These are phyloP conservation scores for Anthopleura xanthogrammica DNA, from an alignment of 92 coral and sea anemone species.

Conservation along the genomic window DNA sequence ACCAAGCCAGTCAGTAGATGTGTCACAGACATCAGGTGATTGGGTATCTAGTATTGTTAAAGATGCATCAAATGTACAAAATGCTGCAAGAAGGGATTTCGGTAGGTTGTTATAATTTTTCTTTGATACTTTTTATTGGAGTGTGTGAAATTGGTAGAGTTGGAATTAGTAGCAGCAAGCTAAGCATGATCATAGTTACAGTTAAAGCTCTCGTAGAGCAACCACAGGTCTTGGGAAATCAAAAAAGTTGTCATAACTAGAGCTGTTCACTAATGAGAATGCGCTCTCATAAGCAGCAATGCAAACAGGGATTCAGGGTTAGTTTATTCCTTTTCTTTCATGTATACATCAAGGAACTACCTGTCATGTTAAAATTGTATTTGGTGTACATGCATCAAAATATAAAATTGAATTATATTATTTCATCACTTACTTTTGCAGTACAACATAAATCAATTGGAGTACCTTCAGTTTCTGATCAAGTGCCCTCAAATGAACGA, in stretches of 20 bases:
- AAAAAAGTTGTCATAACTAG: no score
- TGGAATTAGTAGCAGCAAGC: not conserved
- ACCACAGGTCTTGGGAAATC: no score
- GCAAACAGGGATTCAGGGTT: no score
- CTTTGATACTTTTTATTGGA: not conserved
- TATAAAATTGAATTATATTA: not conserved
- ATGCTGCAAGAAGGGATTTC: not conserved
- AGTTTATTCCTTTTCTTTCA: no score
- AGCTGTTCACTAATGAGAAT: no score
- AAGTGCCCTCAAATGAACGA: conserved; percentile 28
- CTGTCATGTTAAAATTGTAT: no score
- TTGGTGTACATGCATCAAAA: not conserved
- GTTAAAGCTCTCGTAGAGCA: no score
- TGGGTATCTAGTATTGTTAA: not conserved
- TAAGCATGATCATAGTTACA: no score
- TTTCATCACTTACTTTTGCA: not conserved
- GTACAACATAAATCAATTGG: conserved; percentile 33
- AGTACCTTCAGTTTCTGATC: conserved; percentile 21
- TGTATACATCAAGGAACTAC: no score
- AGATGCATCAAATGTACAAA: not conserved
- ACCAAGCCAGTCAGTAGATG: not conserved
- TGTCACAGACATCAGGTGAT: not conserved
- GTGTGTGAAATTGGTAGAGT: no score
- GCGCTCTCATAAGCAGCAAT: no score
- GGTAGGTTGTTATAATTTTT: not conserved